Base-by-base conservation (phyloP, 2,888 invertebrate species). In the Microctonus brassicae region DNA sequence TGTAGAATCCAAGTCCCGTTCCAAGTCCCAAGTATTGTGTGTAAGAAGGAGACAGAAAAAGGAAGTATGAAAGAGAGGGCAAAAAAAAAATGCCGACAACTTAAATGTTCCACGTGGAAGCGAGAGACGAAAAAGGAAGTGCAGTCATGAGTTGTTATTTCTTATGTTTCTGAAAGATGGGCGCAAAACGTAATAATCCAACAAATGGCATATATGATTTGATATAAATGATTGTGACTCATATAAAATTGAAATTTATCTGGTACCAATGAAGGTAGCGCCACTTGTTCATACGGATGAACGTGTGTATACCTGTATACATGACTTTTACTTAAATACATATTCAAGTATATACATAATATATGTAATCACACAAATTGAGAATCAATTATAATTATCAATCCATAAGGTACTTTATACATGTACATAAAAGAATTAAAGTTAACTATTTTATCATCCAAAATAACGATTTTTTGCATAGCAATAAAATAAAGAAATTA, bases 61-160 rank as follows among this genome's bases (percentile, higher is more conserved):
- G 63, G 6, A 17, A 20, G 42, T 22, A 34, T 5, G 33, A 36
- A 20, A 58, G 57, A 39, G 55, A 52, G 36, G 36, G 17, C 26
- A 20, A 62, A 72, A 67, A 61, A 29, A 63, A 68, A 57, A 33
- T 65, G 61, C 64, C 69, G 69, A 63, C 47, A 72, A 62, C 47
- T 60, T 17, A 17, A 5, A 47, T 17, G 47, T 9, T 47, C 47
- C 47, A 47, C 47, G 47, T 47, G 47, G 55, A 53, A 53, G 34
- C n/a, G n/a, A 17, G 11, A 17, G 36, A 39, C 29, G 33, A 66
- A 29, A 29, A 29, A 29, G 29, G 29, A 29, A 29, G 29, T 29
- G 29, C 29, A 7, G 3, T 29, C 29, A n/a, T n/a, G n/a, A n/a
- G n/a, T n/a, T n/a, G n/a, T n/a, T n/a, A n/a, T n/a, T 29, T 29